Conservation (phyloP, 53 echinoderm and acorn worm species). For the Astropecten irregularis region DNA sequence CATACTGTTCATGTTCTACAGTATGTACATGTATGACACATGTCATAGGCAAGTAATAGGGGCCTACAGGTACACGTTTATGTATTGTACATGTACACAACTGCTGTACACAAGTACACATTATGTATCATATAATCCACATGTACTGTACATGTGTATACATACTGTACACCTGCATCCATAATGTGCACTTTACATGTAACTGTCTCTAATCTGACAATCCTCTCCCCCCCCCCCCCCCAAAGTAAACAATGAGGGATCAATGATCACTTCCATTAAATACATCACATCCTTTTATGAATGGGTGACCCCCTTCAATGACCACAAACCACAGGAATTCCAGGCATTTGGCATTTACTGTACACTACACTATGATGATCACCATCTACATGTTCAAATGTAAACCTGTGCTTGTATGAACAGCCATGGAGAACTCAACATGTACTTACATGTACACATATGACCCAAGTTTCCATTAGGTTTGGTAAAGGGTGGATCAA, state of each 20-base stretch:
- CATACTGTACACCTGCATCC: background rate
- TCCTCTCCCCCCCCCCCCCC: too few relatives aligned
- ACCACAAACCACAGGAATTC: slow-evolving; percentile 30
- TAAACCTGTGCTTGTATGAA: background rate
- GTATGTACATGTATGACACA: background rate
- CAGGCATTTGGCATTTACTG: slow-evolving; percentile 9
- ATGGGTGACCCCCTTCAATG: slow-evolving; percentile 28
- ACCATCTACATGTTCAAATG: background rate
- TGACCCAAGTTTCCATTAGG: background rate
- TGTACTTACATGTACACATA: background rate
- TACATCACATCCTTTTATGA: slow-evolving; percentile 16
- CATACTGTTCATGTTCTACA: too few relatives aligned
- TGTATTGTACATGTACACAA: too few relatives aligned
- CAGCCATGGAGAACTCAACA: background rate
- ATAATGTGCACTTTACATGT: background rate
- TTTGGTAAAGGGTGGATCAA: background rate
- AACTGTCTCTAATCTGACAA: background rate
- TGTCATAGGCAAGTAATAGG: background rate
- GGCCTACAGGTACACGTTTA: too few relatives aligned
- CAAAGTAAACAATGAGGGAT: background rate
- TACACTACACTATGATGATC: background rate
- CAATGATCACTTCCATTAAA: slow-evolving; percentile 10
- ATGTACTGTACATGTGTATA: background rate
- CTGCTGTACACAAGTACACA: too few relatives aligned
- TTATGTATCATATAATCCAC: too few relatives aligned